Percentiles rank a stretch among this genome's conserved stretches.
These are phyloP conservation scores for Apamea monoglypha DNA, from an alignment of 2,888 invertebrate genomes.

Conservation along the genomic window DNA sequence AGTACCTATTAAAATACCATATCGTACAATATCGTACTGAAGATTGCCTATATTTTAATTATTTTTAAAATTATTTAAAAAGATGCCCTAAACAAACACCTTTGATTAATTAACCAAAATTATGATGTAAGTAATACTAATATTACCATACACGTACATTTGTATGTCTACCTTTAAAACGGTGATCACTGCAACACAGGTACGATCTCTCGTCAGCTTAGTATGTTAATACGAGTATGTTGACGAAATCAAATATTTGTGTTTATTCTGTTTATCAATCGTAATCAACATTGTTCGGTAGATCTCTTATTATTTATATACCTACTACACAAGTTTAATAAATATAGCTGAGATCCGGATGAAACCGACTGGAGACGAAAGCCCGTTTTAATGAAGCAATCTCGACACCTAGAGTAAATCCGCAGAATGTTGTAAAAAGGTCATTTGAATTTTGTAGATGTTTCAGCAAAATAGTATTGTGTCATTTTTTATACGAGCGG, in stretches of 20 bases:
- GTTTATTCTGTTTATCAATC: constrained; percentile 76
- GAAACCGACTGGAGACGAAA: constrained; percentile 38
- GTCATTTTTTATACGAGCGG: not conserved
- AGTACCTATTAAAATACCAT: not conserved
- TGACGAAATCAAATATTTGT: constrained; percentile 80
- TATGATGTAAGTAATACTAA: constrained; percentile 32
- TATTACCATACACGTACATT: constrained; percentile 61
- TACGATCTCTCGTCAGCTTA: constrained; percentile 62
- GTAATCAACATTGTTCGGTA: constrained; percentile 72
- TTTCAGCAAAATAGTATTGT: not conserved
- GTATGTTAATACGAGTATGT: constrained; percentile 78
- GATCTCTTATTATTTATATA: constrained; percentile 65
- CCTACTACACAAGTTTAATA: constrained; percentile 54
- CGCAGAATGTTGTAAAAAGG: not conserved
- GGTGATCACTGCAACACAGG: constrained; percentile 61
- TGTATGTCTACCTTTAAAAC: constrained; percentile 51
- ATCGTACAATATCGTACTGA: not conserved
- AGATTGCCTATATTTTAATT: not conserved
- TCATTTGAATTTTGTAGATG: constrained; percentile 2
- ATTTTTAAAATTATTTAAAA: not conserved
- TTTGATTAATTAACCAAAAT: constrained; percentile 25
- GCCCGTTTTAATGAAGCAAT: constrained; percentile 46
- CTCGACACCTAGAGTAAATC: not conserved
- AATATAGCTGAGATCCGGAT: constrained; percentile 38
- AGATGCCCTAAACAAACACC: constrained; percentile 15